Conservation (phyloP, 2,797 vertebrate species). For the Melanotaenia parkinsoni region DNA sequence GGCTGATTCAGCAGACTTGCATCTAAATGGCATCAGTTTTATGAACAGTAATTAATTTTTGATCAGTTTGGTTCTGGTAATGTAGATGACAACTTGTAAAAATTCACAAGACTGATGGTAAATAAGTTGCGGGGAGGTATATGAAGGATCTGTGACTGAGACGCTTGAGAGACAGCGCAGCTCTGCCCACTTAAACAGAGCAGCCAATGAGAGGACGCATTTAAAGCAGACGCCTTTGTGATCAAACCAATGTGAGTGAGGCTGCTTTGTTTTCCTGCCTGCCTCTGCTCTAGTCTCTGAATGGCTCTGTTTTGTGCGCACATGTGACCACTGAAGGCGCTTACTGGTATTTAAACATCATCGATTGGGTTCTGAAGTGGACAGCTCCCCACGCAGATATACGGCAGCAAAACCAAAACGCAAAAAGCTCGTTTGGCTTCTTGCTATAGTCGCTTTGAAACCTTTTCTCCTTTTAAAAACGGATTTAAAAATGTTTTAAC, state of each 20-base stretch:
- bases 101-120: conserved; percentile 23
- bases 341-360: conserved; percentile 72
- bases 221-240: conserved; percentile 3
- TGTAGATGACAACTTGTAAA: neutral
- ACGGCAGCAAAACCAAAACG: conserved; percentile 14
- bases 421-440: conserved; percentile 1
- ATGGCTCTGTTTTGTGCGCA: conserved; percentile 52
- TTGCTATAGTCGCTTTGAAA: neutral
- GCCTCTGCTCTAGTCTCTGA: conserved; percentile 18
- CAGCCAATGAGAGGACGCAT: conserved; percentile 57
- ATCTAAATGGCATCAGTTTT: neutral
- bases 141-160: conserved; percentile 42
- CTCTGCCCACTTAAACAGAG: conserved; percentile 20
- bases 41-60: neutral
- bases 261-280: conserved; percentile 30
- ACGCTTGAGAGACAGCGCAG: conserved; percentile 27
- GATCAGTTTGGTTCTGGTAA: neutral
- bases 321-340: conserved; percentile 71
- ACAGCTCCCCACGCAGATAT: conserved; percentile 47
- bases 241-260: conserved; percentile 58
- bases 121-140: conserved; percentile 16
- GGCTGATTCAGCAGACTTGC: neutral
- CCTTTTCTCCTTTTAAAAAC: neutral
- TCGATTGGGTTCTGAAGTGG: conserved; percentile 59
- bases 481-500: neutral